Conservation (phyloP, 2,888 invertebrate genomes). For the Ectemnius lituratus region DNA sequence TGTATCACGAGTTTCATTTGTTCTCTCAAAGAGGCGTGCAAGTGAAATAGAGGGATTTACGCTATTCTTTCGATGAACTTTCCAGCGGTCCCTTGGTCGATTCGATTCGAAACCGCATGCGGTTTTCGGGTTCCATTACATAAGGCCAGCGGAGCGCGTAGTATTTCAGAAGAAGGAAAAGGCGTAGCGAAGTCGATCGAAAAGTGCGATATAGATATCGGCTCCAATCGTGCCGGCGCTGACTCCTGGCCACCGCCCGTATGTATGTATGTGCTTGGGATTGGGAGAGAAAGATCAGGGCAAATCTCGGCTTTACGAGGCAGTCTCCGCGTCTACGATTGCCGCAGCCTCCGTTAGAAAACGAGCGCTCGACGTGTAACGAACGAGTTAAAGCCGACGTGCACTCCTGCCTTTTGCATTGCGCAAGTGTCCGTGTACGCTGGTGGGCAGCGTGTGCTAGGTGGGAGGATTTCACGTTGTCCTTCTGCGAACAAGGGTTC, state of each 20-base stretch:
- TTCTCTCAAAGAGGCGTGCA: no score
- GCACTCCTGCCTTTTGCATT: slow-evolving; percentile 31
- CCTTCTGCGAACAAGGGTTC: slow-evolving; percentile 23
- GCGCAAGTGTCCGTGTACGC: slow-evolving; percentile 34
- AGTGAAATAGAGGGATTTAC: no score
- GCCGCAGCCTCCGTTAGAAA: slow-evolving; percentile 37
- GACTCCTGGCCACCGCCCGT: neutral
- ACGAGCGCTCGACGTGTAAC: slow-evolving; percentile 36
- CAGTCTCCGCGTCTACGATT: slow-evolving; percentile 13
- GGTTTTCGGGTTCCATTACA: slow-evolving; percentile 22
- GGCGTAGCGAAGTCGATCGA: slow-evolving; percentile 20
- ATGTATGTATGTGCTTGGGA: slow-evolving; percentile 11
- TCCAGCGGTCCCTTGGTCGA: no score
- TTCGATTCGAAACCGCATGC: no score
- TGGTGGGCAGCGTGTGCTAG: slow-evolving; percentile 9
- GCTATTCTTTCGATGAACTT: no score
- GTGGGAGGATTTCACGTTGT: slow-evolving; percentile 23
- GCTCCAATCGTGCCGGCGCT: neutral
- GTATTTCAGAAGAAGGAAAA: slow-evolving; percentile 52
- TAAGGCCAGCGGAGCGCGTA: slow-evolving; percentile 34
- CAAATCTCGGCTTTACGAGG: slow-evolving; percentile 27
- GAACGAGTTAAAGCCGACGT: slow-evolving; percentile 18
- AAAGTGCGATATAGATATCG: slow-evolving; percentile 34
- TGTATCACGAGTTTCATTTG: no score
- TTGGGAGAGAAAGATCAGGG: slow-evolving; percentile 6